Conservation (phyloP, 2,113 vertebrate genomes). For the Cavia porcellus region DNA sequence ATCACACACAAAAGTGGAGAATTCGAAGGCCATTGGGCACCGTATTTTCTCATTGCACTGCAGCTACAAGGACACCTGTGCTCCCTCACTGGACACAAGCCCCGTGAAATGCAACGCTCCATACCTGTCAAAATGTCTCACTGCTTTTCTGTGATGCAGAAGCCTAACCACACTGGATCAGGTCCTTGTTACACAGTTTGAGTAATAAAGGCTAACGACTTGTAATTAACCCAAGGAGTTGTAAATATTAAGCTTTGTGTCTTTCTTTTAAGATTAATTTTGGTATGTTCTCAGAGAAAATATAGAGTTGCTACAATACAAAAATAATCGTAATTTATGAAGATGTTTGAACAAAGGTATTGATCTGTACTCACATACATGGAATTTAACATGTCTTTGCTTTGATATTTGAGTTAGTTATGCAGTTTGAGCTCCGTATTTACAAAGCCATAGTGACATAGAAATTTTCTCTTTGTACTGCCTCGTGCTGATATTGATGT, state of each 20-base stretch:
- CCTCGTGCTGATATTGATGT: not conserved
- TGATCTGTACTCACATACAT: not conserved
- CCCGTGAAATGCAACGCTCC: conserved; percentile 30
- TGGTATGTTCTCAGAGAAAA: not conserved
- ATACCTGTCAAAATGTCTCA: conserved; percentile 26
- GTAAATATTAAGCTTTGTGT: not conserved
- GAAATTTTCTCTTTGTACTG: not conserved
- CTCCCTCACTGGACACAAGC: conserved; percentile 2
- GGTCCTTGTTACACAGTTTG: not conserved
- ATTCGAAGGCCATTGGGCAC: conserved; percentile 27
- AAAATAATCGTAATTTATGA: not conserved
- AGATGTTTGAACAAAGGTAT: not conserved
- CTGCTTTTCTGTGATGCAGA: conserved; percentile 38
- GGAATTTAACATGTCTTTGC: not conserved
- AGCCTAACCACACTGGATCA: not conserved
- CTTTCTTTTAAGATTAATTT: not conserved
- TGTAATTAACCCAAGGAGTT: not conserved
- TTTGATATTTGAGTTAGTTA: not conserved
- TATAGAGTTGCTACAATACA: not conserved
- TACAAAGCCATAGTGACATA: not conserved
- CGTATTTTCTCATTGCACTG: conserved; percentile 39
- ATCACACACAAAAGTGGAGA: conserved; percentile 5
- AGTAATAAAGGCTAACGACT: not conserved
- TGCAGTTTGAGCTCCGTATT: not conserved
- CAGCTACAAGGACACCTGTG: conserved; percentile 68